Percentiles rank a stretch among this genome's conserved stretches.
Conservation (phyloP, 2,797 vertebrate species). For the Hirundo rustica region DNA sequence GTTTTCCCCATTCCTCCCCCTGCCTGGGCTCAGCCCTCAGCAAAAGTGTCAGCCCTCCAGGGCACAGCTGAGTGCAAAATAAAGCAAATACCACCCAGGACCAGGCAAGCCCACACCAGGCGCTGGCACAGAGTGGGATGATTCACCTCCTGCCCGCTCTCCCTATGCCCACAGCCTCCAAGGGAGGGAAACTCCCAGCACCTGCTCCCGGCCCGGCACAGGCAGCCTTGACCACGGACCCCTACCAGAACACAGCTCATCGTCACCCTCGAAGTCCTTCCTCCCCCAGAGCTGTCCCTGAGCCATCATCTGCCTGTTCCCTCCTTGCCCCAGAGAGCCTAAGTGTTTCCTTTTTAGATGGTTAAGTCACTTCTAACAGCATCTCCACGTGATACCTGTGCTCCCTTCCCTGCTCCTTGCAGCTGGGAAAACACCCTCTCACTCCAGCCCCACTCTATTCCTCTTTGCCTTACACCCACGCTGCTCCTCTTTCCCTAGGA, state of each 20-base stretch:
- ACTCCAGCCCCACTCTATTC: background rate
- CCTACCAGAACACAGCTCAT: background rate
- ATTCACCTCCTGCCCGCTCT: constrained; percentile 21
- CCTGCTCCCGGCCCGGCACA: rapidly evolving
- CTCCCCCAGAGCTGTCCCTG: background rate
- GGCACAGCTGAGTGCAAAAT: background rate
- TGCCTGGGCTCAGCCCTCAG: background rate
- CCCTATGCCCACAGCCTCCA: background rate
- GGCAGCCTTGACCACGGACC: background rate
- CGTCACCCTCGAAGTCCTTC: background rate
- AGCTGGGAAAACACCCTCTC: background rate
- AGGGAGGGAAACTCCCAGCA: background rate
- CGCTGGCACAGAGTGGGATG: background rate
- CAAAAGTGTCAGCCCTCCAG: background rate
- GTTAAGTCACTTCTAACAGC: background rate
- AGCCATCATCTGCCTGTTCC: too few species aligned
- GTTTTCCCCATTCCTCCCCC: background rate
- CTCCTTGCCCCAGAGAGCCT: background rate
- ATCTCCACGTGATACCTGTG: rapidly evolving
- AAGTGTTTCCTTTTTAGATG: background rate
- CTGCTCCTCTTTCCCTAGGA: background rate
- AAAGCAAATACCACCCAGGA: constrained; percentile 47
- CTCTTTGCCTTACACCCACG: background rate
- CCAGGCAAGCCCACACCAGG: constrained; percentile 29
- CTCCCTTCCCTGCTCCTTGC: background rate